Percentiles rank a stretch among this genome's conserved stretches.
phyloP scores from a whole-genome alignment of 2,113 vertebrate genomes.

The Beaufortia kweichowensis region DNA sequence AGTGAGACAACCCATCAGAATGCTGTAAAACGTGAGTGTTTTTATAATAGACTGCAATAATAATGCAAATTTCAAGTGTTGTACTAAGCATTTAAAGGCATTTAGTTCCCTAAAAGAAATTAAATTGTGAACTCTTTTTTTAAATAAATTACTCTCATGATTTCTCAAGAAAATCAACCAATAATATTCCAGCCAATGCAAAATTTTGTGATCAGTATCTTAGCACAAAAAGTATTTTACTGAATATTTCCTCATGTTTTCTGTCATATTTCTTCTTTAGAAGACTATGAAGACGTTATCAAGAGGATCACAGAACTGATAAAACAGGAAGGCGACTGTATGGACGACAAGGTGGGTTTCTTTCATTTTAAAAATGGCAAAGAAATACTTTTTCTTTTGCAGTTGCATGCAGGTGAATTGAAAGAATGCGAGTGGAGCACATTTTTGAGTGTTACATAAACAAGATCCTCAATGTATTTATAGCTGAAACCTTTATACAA shows the following conservation, averaged over 20 bases:
- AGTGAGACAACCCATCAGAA: constrained; percentile 41
- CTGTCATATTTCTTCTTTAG: background rate
- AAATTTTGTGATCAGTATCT: too few species aligned
- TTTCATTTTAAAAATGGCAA: background rate
- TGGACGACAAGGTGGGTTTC: constrained; percentile 80
- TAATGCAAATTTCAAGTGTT: background rate
- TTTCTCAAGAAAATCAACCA: too few species aligned
- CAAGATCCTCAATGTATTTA: too few species aligned
- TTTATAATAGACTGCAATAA: background rate
- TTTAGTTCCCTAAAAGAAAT: too few species aligned
- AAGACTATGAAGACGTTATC: constrained; percentile 70
- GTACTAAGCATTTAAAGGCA: too few species aligned
- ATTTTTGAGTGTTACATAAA: too few species aligned
- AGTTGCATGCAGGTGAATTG: background rate
- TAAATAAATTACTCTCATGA: too few species aligned
- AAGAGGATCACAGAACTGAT: constrained; percentile 77
- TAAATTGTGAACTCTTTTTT: too few species aligned
- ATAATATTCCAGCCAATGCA: too few species aligned
- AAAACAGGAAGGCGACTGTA: constrained; percentile 75
- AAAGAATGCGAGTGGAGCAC: background rate
- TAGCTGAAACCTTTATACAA: too few species aligned
- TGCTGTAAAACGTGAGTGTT: constrained; percentile 39
- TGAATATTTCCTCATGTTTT: background rate
- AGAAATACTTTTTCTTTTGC: background rate
- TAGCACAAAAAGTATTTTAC: background rate